Evolutionary conservation across 2,797 vertebrate genomes (phyloP).

Genomic region (Enteromius viviparus): DNA sequence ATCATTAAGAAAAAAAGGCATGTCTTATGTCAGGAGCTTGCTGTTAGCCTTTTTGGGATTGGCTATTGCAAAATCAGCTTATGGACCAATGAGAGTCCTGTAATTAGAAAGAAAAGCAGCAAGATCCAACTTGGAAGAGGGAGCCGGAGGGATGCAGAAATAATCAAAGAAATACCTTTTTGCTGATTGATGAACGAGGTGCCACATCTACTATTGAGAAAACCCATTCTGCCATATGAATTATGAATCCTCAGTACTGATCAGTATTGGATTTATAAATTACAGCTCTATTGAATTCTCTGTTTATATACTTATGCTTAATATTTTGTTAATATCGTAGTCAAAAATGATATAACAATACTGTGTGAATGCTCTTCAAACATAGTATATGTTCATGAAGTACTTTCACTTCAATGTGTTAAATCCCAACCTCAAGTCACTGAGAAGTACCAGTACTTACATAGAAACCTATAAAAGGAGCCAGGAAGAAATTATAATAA

Average conservation of each 20-base stretch:
- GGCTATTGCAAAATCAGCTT: conserved; percentile 64
- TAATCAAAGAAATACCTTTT: conserved; percentile 42
- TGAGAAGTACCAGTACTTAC: too few relatives aligned
- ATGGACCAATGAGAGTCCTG: conserved; percentile 73
- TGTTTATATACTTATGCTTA: neutral
- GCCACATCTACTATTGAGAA: conserved; percentile 29
- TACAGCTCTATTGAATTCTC: neutral
- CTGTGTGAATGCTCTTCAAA: too few relatives aligned
- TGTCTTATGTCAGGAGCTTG: conserved; percentile 62
- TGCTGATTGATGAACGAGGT: conserved; percentile 46
- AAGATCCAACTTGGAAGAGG: conserved; percentile 48
- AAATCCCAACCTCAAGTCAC: too few relatives aligned
- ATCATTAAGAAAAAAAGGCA: conserved; percentile 79
- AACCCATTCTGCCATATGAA: neutral
- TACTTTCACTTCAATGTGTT: too few relatives aligned
- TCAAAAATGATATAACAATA: too few relatives aligned
- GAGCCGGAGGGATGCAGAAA: conserved; percentile 28
- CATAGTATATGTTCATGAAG: too few relatives aligned
- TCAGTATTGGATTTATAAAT: neutral
- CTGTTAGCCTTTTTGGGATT: conserved; percentile 73
- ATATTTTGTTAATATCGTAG: neutral
- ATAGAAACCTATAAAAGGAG: too few relatives aligned
- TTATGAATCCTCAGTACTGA: neutral
- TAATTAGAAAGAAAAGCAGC: conserved; percentile 71
- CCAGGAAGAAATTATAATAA: too few relatives aligned